These are phyloP conservation scores for Sminthopsis crassicaudata DNA, from an alignment of 2,113 vertebrate genomes.

Conservation along the genomic window DNA sequence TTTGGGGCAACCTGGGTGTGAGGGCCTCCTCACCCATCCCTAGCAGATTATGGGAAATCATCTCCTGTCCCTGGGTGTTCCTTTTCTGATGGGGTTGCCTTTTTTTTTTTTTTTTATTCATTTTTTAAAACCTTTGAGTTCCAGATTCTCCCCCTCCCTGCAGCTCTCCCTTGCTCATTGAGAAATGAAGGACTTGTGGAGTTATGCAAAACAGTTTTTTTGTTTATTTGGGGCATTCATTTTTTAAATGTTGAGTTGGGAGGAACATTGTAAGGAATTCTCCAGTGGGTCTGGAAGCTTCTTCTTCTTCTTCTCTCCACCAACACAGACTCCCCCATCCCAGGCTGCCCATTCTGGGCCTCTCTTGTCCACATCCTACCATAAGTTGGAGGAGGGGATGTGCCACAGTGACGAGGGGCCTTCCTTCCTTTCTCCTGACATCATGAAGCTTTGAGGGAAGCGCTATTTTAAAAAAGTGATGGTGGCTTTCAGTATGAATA, in stretches of 20 bases:
- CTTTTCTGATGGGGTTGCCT: background rate
- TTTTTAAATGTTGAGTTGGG: background rate
- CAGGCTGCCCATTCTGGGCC: no score
- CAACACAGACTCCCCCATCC: background rate
- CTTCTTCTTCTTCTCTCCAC: no score
- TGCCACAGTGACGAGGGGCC: background rate
- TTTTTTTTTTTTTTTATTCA: no score
- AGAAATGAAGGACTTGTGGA: background rate
- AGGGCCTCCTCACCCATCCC: background rate
- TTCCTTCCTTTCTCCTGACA: background rate
- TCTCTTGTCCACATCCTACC: background rate
- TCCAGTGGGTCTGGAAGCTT: background rate
- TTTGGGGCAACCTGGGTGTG: background rate
- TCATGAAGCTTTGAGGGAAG: background rate
- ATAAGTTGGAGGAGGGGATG: background rate
- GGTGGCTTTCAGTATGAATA: background rate
- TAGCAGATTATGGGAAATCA: background rate
- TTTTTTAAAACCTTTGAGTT: background rate
- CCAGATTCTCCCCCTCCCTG: background rate
- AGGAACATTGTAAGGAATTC: background rate
- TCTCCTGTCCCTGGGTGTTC: background rate
- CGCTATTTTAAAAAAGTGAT: background rate
- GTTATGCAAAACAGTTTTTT: background rate
- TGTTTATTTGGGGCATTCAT: background rate
- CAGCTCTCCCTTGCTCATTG: background rate